Evolutionary conservation across 2,888 invertebrate genomes (phyloP), one percentile per base, ranked within the genome.

Genomic region (Venusia cambrica): DNA sequence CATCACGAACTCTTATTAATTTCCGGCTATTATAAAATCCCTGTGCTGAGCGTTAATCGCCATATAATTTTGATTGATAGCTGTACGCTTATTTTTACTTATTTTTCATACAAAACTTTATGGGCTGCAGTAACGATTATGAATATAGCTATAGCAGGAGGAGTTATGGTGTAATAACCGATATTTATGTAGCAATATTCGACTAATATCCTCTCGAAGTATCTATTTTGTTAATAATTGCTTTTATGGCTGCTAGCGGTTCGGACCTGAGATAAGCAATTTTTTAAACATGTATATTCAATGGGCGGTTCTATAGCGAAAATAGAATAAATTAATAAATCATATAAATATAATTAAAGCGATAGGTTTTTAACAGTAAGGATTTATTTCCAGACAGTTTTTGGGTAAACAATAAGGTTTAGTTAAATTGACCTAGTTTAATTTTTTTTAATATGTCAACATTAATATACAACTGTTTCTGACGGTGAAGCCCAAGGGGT

Each of bases 31-130:
- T 72, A 68, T 51, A 64, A 58, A 57, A 49, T 47, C 48, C 45
- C 48, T 48, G 47, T 37, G 48, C 45, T 57, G 55, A 46, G 51
- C 64, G 58, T 66, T 75, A 75, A 78, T 74, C 65, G 70, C 58
- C 58, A 64, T 65, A 71, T 75, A 77, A 78, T 74, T 52, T 74
- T 78, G 77, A 78, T 78, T 70, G 76, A 79, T 78, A 63, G 69
- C 66, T 62, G 45, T 56, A 57, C 61, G 51, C 43, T 59, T 60
- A 56, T 61, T 69, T 74, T 72, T 69, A 70, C 67, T 60, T 64
- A 74, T 71, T 72, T 76, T 75, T 70, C 69, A 70, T 67, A 63
- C 60, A 48, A 62, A 62, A 57, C 62, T 54, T 64, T 58, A 68
- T 66, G 29, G 51, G 52, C 37, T 48, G 56, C 59, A 60, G 69